Conservation (phyloP, 2,888 invertebrate genomes). For the Thymelicus lineola region DNA sequence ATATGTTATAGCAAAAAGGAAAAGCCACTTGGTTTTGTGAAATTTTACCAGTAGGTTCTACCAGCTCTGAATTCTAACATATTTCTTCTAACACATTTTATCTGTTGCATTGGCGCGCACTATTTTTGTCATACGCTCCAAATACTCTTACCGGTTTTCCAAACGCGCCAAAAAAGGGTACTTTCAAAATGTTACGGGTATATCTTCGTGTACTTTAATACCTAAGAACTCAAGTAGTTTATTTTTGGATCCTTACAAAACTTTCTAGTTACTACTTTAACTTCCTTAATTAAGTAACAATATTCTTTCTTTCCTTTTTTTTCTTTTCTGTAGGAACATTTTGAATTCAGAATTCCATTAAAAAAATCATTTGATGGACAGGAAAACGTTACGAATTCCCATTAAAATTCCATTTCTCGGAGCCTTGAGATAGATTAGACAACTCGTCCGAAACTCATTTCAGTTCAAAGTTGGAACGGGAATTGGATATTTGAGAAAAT, state of each 20-base stretch:
- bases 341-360: conserved; percentile 22
- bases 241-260: background rate
- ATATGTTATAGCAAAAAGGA: too few relatives aligned
- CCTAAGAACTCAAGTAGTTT: too few relatives aligned
- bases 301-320: background rate
- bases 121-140: too few relatives aligned
- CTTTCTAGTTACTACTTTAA: background rate
- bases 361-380: conserved; percentile 31
- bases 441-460: conserved; percentile 35
- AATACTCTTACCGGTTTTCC: too few relatives aligned
- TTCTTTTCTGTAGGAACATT: background rate
- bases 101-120: too few relatives aligned
- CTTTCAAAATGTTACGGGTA: too few relatives aligned
- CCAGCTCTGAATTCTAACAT: too few relatives aligned
- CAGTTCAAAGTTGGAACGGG: conserved; percentile 25
- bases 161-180: too few relatives aligned
- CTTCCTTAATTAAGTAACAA: background rate
- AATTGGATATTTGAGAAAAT: conserved; percentile 13
- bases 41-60: too few relatives aligned
- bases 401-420: conserved; percentile 42
- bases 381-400: conserved; percentile 35
- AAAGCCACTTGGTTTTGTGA: too few relatives aligned
- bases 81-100: too few relatives aligned
- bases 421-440: conserved; percentile 41
- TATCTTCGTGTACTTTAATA: too few relatives aligned